A percentile compares a stretch with the other conserved stretches of the same genome.
phyloP scores from a whole-genome alignment of 1,140 invertebrate genomes.

The Drosophila fuyamai region DNA sequence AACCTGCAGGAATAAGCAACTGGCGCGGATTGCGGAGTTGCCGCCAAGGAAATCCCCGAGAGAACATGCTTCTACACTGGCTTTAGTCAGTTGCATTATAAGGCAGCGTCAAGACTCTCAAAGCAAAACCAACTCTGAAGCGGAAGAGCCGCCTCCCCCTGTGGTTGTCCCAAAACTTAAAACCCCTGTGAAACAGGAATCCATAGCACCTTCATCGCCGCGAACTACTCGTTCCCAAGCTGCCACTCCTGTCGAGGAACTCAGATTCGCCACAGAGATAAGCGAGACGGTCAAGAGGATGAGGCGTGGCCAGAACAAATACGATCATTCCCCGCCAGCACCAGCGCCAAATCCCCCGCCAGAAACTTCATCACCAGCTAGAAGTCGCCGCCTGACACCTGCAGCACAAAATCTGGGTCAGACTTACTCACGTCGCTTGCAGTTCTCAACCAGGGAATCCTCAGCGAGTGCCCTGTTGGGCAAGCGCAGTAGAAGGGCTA shows the following conservation, averaged over 20 bases:
- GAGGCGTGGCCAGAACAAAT: constrained; percentile 79
- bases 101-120: constrained; percentile 85
- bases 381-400: constrained; percentile 47
- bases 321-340: constrained; percentile 68
- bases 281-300: constrained; percentile 79
- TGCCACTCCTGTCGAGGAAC: constrained; percentile 72
- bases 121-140: constrained; percentile 78
- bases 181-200: constrained; percentile 53
- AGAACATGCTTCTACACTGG: constrained; percentile 93
- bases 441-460: constrained; percentile 30
- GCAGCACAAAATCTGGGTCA: constrained; percentile 9
- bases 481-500: constrained; percentile 45
- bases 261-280: constrained; percentile 80
- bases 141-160: constrained; percentile 53
- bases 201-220: constrained; percentile 28
- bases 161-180: constrained; percentile 27
- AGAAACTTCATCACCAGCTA: constrained; percentile 4
- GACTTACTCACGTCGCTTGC: constrained; percentile 55
- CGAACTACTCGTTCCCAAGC: constrained; percentile 70
- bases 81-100: constrained; percentile 90
- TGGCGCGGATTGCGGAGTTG: constrained; percentile 84
- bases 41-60: constrained; percentile 93
- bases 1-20: constrained; percentile 72
- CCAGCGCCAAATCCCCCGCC: constrained; percentile 18
- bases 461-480: constrained; percentile 26